A percentile compares a stretch with the other conserved stretches of the same genome.
These are phyloP conservation scores for Nothoprocta pentlandii DNA, from an alignment of 2,113 vertebrate genomes.

Conservation along the genomic window DNA sequence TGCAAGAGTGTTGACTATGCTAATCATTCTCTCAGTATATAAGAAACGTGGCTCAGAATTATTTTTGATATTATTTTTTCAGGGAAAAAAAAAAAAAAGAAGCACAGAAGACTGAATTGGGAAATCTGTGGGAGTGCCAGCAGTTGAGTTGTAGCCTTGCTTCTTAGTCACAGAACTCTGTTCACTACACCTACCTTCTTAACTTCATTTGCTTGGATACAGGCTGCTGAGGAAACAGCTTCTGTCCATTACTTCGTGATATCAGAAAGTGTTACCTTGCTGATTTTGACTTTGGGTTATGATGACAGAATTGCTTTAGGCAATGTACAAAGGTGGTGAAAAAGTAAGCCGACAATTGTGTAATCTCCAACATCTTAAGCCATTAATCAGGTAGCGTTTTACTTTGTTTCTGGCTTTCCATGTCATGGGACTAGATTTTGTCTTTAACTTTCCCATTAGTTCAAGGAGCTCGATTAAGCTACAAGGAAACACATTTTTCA, in stretches of 20 bases:
- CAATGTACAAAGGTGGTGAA: not conserved
- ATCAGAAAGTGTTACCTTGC: not conserved
- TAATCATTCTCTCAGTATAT: not conserved
- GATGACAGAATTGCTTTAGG: not conserved
- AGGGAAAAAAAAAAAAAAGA: not conserved
- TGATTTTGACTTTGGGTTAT: not conserved
- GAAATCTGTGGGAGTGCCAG: slow-evolving; percentile 40
- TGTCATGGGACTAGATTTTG: not conserved
- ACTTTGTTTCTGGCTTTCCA: not conserved
- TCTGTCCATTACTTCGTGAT: not conserved
- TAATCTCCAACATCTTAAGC: not conserved
- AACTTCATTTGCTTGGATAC: slow-evolving; percentile 8
- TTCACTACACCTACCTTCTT: not conserved
- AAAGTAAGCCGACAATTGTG: not conserved
- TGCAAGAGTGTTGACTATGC: not conserved
- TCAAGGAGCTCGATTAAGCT: not conserved
- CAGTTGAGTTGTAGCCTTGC: slow-evolving; percentile 8
- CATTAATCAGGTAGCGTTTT: not conserved
- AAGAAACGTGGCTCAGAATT: not conserved
- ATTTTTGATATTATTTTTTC: not conserved
- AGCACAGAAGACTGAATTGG: slow-evolving; percentile 3
- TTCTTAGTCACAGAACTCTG: slow-evolving; percentile 13
- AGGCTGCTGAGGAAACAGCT: not conserved
- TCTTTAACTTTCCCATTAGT: not conserved
- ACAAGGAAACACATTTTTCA: not conserved